Percentiles rank a stretch among this genome's conserved stretches.
Evolutionary conservation across 2,888 invertebrate species (phyloP).

Genomic region (Cecidostiba fungosa): DNA sequence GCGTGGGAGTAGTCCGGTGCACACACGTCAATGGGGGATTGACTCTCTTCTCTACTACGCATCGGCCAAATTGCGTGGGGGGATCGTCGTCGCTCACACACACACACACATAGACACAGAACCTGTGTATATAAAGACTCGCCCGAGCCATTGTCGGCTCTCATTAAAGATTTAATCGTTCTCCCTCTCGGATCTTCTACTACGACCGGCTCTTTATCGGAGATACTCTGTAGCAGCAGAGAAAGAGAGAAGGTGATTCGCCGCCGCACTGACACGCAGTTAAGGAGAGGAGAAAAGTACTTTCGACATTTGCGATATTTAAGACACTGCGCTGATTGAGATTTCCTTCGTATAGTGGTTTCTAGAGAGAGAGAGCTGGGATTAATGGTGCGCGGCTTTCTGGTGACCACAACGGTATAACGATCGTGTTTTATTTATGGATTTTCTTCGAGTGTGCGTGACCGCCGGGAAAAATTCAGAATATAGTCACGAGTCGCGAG

Average conservation of each 20-base stretch:
- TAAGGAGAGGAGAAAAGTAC: neutral
- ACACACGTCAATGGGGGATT: slow-evolving; percentile 38
- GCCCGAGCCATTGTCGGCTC: slow-evolving; percentile 37
- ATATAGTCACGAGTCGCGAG: too few relatives aligned
- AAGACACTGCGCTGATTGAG: slow-evolving; percentile 33
- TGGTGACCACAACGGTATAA: slow-evolving; percentile 12
- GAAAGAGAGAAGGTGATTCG: neutral
- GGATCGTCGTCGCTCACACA: slow-evolving; percentile 3
- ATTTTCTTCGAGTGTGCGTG: neutral
- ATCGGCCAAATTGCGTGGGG: slow-evolving; percentile 43
- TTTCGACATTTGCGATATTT: slow-evolving; percentile 40
- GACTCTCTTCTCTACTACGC: slow-evolving; percentile 32
- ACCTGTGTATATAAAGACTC: slow-evolving; percentile 4
- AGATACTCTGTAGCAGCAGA: neutral
- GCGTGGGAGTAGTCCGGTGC: slow-evolving; percentile 33
- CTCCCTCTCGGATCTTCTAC: slow-evolving; percentile 16
- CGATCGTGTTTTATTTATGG: slow-evolving; percentile 36
- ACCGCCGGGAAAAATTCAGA: neutral
- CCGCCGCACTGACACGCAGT: neutral
- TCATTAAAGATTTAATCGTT: slow-evolving; percentile 62
- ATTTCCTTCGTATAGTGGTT: slow-evolving; percentile 20
- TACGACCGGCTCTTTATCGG: slow-evolving; percentile 7
- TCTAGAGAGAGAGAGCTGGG: neutral
- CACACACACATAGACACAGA: neutral
- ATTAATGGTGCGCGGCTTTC: slow-evolving; percentile 29